phyloP scores from a whole-genome alignment of 2,888 invertebrate genomes.

The Pteria penguin region DNA sequence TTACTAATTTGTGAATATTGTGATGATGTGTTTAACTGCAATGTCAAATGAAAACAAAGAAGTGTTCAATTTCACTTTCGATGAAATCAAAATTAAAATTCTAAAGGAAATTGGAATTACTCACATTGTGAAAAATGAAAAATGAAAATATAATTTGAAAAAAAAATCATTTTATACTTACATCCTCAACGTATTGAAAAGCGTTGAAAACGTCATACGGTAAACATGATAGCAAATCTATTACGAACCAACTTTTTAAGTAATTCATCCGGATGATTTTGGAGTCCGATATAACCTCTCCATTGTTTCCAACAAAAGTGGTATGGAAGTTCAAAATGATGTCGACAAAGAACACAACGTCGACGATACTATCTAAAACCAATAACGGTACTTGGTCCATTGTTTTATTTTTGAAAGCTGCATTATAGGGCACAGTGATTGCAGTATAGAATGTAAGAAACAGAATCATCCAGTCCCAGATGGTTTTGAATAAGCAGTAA shows the following conservation, averaged over 20 bases:
- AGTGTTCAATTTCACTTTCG: too few species aligned
- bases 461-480: slow-evolving; percentile 99
- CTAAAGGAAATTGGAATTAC: too few species aligned
- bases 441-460: slow-evolving; percentile 99
- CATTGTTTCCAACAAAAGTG: slow-evolving; percentile 95
- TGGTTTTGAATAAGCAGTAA: slow-evolving; percentile 98
- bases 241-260: slow-evolving; percentile 99
- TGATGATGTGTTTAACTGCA: too few species aligned
- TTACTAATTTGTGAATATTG: too few species aligned
- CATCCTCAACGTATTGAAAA: slow-evolving; percentile 98
- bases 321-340: slow-evolving; percentile 99
- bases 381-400: slow-evolving; percentile 80
- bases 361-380: slow-evolving; percentile 90
- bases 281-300: slow-evolving; percentile 96
- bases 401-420: slow-evolving; percentile 99
- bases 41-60: too few species aligned
- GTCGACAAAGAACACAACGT: slow-evolving; percentile 99
- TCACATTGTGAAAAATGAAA: too few species aligned
- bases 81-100: too few species aligned
- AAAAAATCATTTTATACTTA: slow-evolving; percentile 66
- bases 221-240: slow-evolving; percentile 98
- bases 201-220: slow-evolving; percentile 99
- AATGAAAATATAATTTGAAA: too few species aligned
- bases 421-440: slow-evolving; percentile 99
- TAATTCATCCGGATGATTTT: slow-evolving; percentile 90